These are phyloP conservation scores for Stichodactyla mertensii DNA, from an alignment of 64 coral and sea anemone genomes.

Conservation along the genomic window DNA sequence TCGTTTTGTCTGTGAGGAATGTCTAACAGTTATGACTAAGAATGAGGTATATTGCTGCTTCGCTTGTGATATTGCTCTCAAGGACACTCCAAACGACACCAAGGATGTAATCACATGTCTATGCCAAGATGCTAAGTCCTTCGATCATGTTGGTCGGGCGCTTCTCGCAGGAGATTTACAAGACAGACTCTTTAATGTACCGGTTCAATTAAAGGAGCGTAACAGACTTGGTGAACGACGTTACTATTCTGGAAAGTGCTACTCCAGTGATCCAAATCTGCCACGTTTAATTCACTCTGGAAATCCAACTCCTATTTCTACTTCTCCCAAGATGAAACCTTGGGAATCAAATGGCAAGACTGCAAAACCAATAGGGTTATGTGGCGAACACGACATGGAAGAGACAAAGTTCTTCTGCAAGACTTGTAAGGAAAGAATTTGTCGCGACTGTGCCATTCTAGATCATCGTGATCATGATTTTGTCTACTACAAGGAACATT, in stretches of 20 bases:
- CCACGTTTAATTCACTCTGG: not conserved
- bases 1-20: not conserved
- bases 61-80: not conserved
- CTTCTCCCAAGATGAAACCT: not conserved
- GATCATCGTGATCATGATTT: not conserved
- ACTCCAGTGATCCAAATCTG: not conserved
- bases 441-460: constrained; percentile 1
- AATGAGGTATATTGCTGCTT: not conserved
- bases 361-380: not conserved
- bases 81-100: not conserved
- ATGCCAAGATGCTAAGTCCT: not conserved
- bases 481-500: not conserved
- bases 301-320: not conserved
- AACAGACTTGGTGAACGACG: not conserved
- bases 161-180: not conserved
- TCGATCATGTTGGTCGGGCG: not conserved
- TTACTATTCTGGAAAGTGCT: not conserved
- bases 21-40: not conserved
- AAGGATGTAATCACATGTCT: not conserved
- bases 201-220: not conserved
- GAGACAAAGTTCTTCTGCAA: not conserved
- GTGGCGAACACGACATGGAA: constrained; percentile 7
- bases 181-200: not conserved
- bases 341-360: not conserved
- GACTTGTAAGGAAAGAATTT: not conserved